Conservation (phyloP, 2,888 invertebrate genomes). For the Himalopsyche tibetana region DNA sequence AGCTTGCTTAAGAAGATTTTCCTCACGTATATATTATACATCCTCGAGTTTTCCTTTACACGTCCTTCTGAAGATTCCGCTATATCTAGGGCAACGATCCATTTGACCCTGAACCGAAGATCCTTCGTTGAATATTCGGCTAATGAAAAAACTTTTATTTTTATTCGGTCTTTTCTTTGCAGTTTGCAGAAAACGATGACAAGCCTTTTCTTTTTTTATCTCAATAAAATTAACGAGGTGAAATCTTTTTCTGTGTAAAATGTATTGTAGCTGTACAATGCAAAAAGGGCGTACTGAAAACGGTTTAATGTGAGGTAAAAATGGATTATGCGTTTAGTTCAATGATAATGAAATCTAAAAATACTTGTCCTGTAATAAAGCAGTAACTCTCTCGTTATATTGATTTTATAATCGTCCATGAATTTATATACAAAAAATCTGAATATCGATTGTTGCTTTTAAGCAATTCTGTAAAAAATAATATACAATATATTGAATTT, state of each 20-base stretch:
- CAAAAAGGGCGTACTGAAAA: no score
- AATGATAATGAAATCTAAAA: no score
- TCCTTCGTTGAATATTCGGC: neutral
- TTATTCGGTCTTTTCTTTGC: neutral
- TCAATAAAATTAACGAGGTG: neutral
- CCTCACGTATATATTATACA: neutral
- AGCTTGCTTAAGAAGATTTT: neutral
- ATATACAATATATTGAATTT: no score
- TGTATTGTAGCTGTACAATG: no score
- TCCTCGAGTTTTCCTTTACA: neutral
- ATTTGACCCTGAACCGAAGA: neutral
- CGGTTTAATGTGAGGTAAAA: no score
- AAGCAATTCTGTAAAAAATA: no score
- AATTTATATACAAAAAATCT: no score
- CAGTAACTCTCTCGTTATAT: no score
- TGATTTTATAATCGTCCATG: no score
- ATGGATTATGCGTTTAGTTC: no score
- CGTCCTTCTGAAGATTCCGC: neutral
- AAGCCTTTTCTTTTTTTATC: neutral
- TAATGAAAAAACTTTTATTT: neutral
- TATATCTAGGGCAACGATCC: conserved; percentile 12
- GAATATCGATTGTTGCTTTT: no score
- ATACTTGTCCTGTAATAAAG: no score
- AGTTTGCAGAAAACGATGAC: neutral
- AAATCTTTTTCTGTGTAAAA: neutral